These are phyloP conservation scores for Meloidogyne hapla DNA, from an alignment of 1,140 invertebrate genomes.

Conservation along the genomic window DNA sequence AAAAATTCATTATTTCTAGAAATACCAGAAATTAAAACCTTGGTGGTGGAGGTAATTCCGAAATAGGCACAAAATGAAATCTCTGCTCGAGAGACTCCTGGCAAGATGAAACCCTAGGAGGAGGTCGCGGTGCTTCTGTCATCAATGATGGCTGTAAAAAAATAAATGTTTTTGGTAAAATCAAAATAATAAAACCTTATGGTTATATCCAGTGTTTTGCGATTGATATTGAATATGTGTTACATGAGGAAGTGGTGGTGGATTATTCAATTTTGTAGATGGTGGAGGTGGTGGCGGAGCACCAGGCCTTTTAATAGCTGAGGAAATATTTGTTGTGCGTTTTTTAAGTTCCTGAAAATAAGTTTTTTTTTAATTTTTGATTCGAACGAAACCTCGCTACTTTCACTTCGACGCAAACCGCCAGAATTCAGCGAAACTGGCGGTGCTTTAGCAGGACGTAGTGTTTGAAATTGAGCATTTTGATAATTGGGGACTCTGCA, in stretches of 20 bases:
- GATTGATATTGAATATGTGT: neutral
- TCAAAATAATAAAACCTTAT: neutral
- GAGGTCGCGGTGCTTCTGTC: slow-evolving; percentile 28
- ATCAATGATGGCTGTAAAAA: neutral
- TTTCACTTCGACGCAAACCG: slow-evolving; percentile 17
- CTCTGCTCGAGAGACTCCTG: slow-evolving; percentile 47
- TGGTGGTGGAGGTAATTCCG: slow-evolving; percentile 40
- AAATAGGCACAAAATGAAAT: slow-evolving; percentile 42
- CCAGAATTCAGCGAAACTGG: neutral
- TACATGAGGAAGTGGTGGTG: neutral
- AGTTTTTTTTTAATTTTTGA: no score
- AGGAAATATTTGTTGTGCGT: neutral
- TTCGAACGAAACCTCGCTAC: slow-evolving; percentile 18
- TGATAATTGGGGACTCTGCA: slow-evolving; percentile 18
- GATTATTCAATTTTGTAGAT: neutral
- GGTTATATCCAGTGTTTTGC: neutral
- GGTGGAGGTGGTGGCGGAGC: slow-evolving; percentile 36
- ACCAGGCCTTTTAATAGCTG: slow-evolving; percentile 24
- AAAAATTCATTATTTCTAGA: neutral
- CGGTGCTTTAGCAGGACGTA: slow-evolving; percentile 23
- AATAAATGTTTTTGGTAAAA: neutral
- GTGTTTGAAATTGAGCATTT: slow-evolving; percentile 30
- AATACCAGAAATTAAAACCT: neutral
- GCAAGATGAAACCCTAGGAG: slow-evolving; percentile 42
- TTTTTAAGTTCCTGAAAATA: slow-evolving; percentile 17